A percentile compares a stretch with the other conserved stretches of the same genome.
Evolutionary conservation across 30 jellyfish, hydroid and myxozoan genomes (phyloP).

Genomic region (Nemopilema nomurai): DNA sequence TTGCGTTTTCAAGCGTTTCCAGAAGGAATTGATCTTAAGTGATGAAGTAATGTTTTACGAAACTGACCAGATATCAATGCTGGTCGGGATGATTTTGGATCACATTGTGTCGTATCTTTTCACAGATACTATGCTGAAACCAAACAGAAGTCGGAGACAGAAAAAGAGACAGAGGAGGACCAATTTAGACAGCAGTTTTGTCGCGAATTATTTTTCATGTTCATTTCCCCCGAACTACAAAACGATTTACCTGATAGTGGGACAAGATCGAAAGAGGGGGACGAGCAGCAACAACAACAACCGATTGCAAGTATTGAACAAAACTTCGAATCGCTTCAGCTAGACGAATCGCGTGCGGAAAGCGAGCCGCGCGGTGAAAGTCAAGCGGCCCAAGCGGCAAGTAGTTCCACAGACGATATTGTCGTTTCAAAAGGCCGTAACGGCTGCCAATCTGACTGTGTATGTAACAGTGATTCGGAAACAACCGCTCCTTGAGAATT

Average conservation of each 20-base stretch:
- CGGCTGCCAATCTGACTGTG: constrained; percentile 64
- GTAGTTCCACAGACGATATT: constrained; percentile 35
- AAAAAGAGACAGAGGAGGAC: constrained; percentile 56
- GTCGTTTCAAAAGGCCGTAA: constrained; percentile 65
- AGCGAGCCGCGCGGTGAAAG: constrained; percentile 36
- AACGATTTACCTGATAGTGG: constrained; percentile 20
- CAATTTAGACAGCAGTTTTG: constrained; percentile 66
- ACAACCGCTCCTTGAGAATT: constrained; percentile 25
- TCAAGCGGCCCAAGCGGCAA: constrained; percentile 52
- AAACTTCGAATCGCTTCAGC: constrained; percentile 22
- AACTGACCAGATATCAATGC: no score
- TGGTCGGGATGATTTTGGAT: neutral
- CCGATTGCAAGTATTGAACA: constrained; percentile 26
- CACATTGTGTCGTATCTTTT: neutral
- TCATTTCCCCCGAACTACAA: constrained; percentile 79
- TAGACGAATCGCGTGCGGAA: constrained; percentile 22
- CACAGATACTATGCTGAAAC: constrained; percentile 75
- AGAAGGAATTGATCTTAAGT: no score
- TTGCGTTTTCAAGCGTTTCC: no score
- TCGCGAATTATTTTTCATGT: constrained; percentile 77
- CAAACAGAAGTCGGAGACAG: constrained; percentile 49
- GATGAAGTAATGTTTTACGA: no score
- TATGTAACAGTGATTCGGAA: constrained; percentile 45
- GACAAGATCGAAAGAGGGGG: constrained; percentile 5
- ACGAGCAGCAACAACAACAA: neutral